Base-by-base conservation (phyloP, 2,888 invertebrate genomes). In the Athalia circularis region DNA sequence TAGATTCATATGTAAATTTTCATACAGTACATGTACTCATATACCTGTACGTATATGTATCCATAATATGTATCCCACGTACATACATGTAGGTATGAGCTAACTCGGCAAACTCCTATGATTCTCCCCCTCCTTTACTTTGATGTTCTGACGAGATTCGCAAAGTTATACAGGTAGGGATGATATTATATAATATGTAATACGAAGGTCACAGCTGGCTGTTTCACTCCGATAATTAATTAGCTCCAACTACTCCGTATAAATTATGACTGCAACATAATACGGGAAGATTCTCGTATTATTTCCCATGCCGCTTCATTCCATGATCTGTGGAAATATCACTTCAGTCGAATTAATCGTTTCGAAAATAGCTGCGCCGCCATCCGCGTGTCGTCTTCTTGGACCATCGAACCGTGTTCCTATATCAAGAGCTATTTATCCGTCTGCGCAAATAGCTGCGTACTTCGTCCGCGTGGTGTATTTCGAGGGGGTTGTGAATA, bases 231-330 rank as follows among this genome's bases (percentile, higher is more conserved):
- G 59, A 13, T 59, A 47, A 59, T 72, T 72, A 72, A 72, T 72
- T 72, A 72, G 59, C 59, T 72, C 59, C 47, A 72, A 72, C 59
- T 72, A 47, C 29, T 29, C 29, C 29, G 2, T 29, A 29, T 29
- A 29, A 29, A 29, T 29, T 29, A 29, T 29, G 29, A 29, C 29
- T n/a, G 54, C 54, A n/a, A 54, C 4, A 54, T 5, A 7, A 54
- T 4, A 4, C 7, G 54, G 4, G 11, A 54, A 54, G n/a, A 54
- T n/a, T 54, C 54, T 9, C n/a, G n/a, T 29, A 54, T 72, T 72
- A 72, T 72, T 72, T 72, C 59, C 52, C 59, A 72, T 72, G 2
- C 29, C 70, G 11, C 3, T 29, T 8, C 48, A 5, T 47, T 45
- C n/a, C 4, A 48, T 15, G 15, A 48, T 48, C 45, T n/a, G 29